These are phyloP conservation scores for Eilema caniola DNA, from an alignment of 2,888 invertebrate species.

Conservation along the genomic window DNA sequence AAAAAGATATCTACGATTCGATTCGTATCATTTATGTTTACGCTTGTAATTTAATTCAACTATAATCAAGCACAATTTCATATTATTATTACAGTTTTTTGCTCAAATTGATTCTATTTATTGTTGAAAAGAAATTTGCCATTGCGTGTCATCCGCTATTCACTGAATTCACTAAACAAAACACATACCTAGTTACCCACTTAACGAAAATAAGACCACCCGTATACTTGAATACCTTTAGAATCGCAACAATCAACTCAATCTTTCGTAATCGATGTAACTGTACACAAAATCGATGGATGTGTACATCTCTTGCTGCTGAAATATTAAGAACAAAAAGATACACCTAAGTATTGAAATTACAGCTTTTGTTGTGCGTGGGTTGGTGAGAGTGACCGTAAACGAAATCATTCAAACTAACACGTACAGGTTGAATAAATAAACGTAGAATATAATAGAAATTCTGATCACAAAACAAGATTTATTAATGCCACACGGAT, in stretches of 20 bases:
- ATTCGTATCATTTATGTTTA: constrained; percentile 6
- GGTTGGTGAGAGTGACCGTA: constrained; percentile 66
- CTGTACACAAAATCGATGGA: constrained; percentile 61
- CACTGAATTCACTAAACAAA: constrained; percentile 35
- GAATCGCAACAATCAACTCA: constrained; percentile 59
- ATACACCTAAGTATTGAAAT: constrained; percentile 54
- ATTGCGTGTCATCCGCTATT: constrained; percentile 36
- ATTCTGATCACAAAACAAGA: constrained; percentile 45
- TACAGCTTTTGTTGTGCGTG: constrained; percentile 62
- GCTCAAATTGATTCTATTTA: constrained; percentile 23
- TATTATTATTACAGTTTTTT: constrained; percentile 23
- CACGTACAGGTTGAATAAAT: constrained; percentile 79
- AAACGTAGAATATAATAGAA: constrained; percentile 52
- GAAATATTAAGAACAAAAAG: constrained; percentile 53
- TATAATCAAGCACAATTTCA: constrained; percentile 23
- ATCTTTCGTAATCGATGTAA: constrained; percentile 63
- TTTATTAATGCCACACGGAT: constrained; percentile 43
- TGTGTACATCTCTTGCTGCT: constrained; percentile 20
- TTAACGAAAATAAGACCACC: constrained; percentile 46
- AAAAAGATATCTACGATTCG: constrained; percentile 11
- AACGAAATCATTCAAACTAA: constrained; percentile 72
- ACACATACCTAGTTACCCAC: constrained; percentile 40
- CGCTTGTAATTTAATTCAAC: constrained; percentile 5
- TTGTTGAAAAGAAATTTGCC: constrained; percentile 30
- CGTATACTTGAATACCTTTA: constrained; percentile 22